Evolutionary conservation across 2,113 vertebrate species (phyloP).

Genomic region (Odontophorus gujanensis): DNA sequence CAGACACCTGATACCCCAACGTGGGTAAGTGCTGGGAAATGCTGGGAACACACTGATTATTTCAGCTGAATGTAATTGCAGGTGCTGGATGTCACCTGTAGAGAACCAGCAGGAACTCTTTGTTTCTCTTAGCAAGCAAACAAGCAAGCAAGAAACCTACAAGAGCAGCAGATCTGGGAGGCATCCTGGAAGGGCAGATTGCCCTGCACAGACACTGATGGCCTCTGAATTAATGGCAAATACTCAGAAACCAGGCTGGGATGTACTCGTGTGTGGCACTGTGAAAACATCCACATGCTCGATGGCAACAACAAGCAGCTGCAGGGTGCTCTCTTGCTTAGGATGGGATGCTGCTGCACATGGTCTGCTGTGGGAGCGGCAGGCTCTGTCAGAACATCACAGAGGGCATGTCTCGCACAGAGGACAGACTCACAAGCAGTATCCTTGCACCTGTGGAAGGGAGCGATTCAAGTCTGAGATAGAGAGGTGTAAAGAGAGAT

Average conservation of each 20-base stretch:
- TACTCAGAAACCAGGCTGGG: neutral
- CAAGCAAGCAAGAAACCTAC: neutral
- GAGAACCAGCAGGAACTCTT: too few species aligned
- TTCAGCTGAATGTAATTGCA: neutral
- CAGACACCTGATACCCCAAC: neutral
- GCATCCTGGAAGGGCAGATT: neutral
- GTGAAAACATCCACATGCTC: neutral
- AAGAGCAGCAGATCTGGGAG: neutral
- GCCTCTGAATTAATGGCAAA: constrained; percentile 1
- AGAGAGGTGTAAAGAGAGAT: neutral
- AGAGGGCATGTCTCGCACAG: neutral
- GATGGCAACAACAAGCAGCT: neutral
- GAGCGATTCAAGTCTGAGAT: neutral
- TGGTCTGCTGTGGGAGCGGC: neutral
- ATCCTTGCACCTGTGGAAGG: neutral
- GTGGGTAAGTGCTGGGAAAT: neutral
- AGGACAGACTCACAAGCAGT: neutral
- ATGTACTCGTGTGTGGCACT: neutral
- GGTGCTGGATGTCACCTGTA: neutral
- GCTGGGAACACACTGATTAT: neutral
- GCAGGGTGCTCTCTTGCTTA: neutral
- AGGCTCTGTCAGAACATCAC: neutral
- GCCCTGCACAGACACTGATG: neutral
- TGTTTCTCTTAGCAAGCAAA: neutral
- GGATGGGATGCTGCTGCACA: neutral